Base-by-base conservation (phyloP, 2,797 vertebrate species). In the Euthynnus affinis region DNA sequence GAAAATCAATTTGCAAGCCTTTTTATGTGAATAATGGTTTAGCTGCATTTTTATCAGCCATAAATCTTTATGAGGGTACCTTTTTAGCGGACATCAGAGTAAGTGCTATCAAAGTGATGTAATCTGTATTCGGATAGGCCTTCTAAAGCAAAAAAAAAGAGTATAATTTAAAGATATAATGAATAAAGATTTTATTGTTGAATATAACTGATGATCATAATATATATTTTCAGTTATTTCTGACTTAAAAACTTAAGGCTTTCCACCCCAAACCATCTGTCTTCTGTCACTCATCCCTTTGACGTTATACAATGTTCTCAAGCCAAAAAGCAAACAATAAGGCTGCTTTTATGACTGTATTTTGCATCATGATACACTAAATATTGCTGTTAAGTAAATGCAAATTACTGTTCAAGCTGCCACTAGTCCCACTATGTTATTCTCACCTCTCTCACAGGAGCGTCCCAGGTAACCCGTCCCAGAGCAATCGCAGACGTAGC, bases 401-500 rank as follows among this genome's bases (percentile, higher is more conserved):
- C 65, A 58, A 73, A 32, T 78, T 65, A 62, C 62, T 68, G 13
- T 2, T 32, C 42, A 42, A 53, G 56, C 59, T 63, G 74, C 61
- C 65, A 83, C 27, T 48, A 52, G 40, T 76, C 61, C 55, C 57
- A 25, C 7, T 34, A 3, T 22, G 40, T 55, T 34, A 51, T 63
- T 37, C 96, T 87, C 92, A 99, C 98, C 98, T 99, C 98, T 97
- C 91, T 99, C 98, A 0, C 98, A 99, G 1, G 98, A 97, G 82
- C 97, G 97, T 76, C 98, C 98, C 75, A 99, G 96, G 93, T 97
- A 99, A 17, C 98, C 98, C 0, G 98, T 99, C 71, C 98, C 98
- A 0, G 98, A 98, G 92, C 98, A 96, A 93, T 99, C 98, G 18
- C 98, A 99, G 75, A 99, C 97, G 6, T 98, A 99, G 89, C 98